Evolutionary conservation across 2,888 invertebrate genomes (phyloP).

Genomic region (Drosophila siamana): DNA sequence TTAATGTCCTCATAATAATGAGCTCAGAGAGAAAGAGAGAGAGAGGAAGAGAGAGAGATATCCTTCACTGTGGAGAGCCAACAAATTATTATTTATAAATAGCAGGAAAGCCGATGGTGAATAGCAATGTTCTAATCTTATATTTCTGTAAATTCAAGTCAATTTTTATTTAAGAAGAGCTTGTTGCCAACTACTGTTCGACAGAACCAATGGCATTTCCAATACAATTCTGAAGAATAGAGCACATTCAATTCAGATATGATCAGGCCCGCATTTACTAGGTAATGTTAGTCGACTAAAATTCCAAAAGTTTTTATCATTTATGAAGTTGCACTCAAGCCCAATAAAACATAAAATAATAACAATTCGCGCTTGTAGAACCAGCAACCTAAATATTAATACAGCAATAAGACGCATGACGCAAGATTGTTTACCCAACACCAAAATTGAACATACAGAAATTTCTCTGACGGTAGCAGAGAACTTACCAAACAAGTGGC

Average conservation of each 20-base stretch:
- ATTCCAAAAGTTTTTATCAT: neutral
- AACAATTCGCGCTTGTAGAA: neutral
- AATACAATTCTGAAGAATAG: slow-evolving; percentile 6
- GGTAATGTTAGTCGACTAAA: too few species aligned
- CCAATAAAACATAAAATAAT: neutral
- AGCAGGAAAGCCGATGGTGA: neutral
- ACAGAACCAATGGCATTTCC: slow-evolving; percentile 47
- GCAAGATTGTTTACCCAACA: neutral
- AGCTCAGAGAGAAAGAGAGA: neutral
- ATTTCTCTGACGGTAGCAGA: slow-evolving; percentile 46
- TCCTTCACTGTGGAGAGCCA: too few species aligned
- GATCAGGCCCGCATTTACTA: too few species aligned
- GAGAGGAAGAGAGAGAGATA: neutral
- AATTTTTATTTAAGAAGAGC: neutral
- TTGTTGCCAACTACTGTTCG: neutral
- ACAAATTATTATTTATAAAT: too few species aligned
- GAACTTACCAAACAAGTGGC: slow-evolving; percentile 58
- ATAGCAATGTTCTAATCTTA: neutral
- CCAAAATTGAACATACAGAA: slow-evolving; percentile 7
- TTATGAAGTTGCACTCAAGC: neutral
- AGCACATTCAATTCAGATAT: neutral
- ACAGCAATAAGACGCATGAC: neutral
- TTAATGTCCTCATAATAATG: slow-evolving; percentile 69
- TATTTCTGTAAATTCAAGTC: neutral
- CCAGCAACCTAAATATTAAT: neutral